Evolutionary conservation across 2,113 vertebrate species (phyloP).

Genomic region (Pelodiscus sinensis): DNA sequence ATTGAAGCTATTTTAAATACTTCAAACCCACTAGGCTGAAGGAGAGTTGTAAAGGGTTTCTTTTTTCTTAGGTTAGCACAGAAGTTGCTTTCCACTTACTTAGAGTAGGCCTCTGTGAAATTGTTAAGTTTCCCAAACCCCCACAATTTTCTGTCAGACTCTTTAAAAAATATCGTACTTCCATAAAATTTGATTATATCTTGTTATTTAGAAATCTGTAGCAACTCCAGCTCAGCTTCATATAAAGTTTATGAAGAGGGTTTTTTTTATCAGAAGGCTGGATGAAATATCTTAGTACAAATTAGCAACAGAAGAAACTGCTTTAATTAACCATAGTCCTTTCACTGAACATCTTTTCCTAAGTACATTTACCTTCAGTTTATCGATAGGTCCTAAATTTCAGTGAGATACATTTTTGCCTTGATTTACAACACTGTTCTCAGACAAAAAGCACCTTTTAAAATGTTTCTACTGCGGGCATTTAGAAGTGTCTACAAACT

Average conservation of each 20-base stretch:
- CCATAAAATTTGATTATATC: slow-evolving; percentile 4
- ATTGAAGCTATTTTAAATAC: slow-evolving; percentile 41
- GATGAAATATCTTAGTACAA: slow-evolving; percentile 34
- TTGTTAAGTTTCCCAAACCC: not conserved
- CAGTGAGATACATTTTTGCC: slow-evolving; percentile 28
- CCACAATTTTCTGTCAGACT: slow-evolving; percentile 17
- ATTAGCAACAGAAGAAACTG: slow-evolving; percentile 41
- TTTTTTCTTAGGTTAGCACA: not conserved
- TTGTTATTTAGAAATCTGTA: slow-evolving; percentile 34
- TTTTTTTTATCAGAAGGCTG: slow-evolving; percentile 10
- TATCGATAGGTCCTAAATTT: slow-evolving; percentile 55
- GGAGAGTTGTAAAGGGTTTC: not conserved
- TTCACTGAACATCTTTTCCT: slow-evolving; percentile 25
- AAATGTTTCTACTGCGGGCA: slow-evolving; percentile 10
- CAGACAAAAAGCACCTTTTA: slow-evolving; percentile 25
- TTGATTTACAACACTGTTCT: slow-evolving; percentile 14
- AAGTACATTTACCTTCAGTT: slow-evolving; percentile 40
- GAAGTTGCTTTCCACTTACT: not conserved
- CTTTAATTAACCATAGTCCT: slow-evolving; percentile 18
- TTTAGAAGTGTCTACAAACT: slow-evolving; percentile 11
- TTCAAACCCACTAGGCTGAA: not conserved
- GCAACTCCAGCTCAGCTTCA: slow-evolving; percentile 45
- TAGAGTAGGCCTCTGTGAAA: not conserved
- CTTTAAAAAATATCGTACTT: slow-evolving; percentile 4
- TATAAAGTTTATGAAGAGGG: slow-evolving; percentile 1